Base-by-base conservation (phyloP, 2,888 invertebrate species). In the Julus scanicus region DNA sequence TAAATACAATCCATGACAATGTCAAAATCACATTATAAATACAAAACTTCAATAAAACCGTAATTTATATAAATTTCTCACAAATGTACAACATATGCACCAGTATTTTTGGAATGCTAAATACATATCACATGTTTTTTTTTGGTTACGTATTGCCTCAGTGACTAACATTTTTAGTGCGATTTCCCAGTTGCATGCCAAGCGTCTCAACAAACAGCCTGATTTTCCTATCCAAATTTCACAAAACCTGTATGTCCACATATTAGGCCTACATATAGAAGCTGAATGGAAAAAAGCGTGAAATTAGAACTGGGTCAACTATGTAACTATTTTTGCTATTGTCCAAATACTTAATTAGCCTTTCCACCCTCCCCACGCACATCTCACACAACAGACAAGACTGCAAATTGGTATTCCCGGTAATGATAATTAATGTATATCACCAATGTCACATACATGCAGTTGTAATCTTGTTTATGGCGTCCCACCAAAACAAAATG, bases 261-360 rank as follows among this genome's bases (percentile, higher is more conserved):
- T 63, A 63, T 3, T 63, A 63, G 20, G 63, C 63, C 63, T 63
- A 20, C 63, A 63, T 63, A 20, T 6, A 20, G 4, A 20, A 20
- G 63, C 20, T 20, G 63, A 63, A 20, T 63, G n/a, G 63, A 20
- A 63, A n/a, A 63, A 63, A 63, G 20, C 63, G 63, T 63, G 63
- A 63, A 63, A 63, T 63, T 63, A 20, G 63, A 63, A 63, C 63
- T 63, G 63, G 63, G 63, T 63, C 63, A 63, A 20, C 63, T 63
- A 63, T 63, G 63, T 63, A 63, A 63, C 63, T 63, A 63, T 63
- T 63, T 63, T 63, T 20, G 63, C 63, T 63, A 20, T 63, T 63
- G 63, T 63, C 63, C 63, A 63, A 63, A n/a, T n/a, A 63, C 63
- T 63, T 63, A 63, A 63, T 63, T 63, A 63, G 63, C 63, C 63